Evolutionary conservation across 2,113 vertebrate genomes (phyloP), one percentile per base, ranked within the genome.

Genomic region (Neofelis nebulosa): DNA sequence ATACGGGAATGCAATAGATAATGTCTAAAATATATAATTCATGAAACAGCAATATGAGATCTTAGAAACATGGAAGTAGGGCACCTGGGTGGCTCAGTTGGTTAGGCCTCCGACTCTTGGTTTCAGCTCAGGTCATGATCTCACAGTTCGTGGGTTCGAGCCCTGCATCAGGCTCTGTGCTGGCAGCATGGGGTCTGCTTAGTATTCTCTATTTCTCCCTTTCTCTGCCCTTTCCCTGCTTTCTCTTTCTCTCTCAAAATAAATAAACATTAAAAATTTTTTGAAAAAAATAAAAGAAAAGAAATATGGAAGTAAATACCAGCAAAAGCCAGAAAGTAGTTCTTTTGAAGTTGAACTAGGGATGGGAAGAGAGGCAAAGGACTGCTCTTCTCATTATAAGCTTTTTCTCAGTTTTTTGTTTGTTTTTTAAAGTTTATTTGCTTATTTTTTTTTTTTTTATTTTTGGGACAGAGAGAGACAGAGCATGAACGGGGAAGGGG

Each of bases 61-160:
- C 50, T 91, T 83, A 95, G 38, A 96, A 97, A 94, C 78, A 97
- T 2, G 61, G 18, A 95, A 76, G 8, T 69, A 94, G n/a, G 68
- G 71, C 10, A 10, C 10, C 71, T 74, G 71, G 23, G 38, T 74
- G 38, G 38, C 23, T 74, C 23, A 74, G 23, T 7, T 7, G 23
- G 71, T 74, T 74, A 41, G 25, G 71, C 5, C 3, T 27, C 38
- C 25, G 38, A 23, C 71, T 74, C 50, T 4, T 50, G 50, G 50
- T 50, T 50, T 74, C 7, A 21, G 71, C 21, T 5, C 71, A 73
- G 36, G 11, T 73, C 71, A 41, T 73, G 71, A 73, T 73, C 36
- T 21, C 69, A 71, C 18, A 8, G n/a, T 71, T 19, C 25, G 11
- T 36, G 21, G 38, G 50, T 50, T 41, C 5, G 0, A 73, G 71